These are phyloP conservation scores for Chamaea fasciata DNA, from an alignment of 2,113 vertebrate species.

Conservation along the genomic window DNA sequence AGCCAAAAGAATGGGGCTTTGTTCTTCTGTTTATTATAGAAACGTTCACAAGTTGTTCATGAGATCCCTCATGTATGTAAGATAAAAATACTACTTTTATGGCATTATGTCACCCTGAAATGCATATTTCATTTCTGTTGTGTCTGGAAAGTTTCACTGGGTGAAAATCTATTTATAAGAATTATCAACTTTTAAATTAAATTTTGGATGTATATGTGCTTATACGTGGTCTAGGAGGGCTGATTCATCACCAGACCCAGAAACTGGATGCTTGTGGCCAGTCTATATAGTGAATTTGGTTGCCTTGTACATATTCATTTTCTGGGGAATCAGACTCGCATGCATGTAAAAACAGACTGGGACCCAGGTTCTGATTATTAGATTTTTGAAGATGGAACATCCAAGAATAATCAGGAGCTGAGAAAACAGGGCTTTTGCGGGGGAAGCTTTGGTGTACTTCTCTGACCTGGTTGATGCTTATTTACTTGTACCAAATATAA, in stretches of 20 bases:
- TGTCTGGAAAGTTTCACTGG: neutral
- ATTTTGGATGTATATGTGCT: neutral
- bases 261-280: neutral
- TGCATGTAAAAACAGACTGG: neutral
- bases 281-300: neutral
- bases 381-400: neutral
- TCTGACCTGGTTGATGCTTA: neutral
- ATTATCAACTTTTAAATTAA: neutral
- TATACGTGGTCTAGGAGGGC: neutral
- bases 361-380: neutral
- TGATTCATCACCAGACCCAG: neutral
- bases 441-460: neutral
- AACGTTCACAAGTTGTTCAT: neutral
- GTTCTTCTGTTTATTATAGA: neutral
- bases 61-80: neutral
- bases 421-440: neutral
- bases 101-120: neutral
- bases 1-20: neutral
- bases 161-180: neutral
- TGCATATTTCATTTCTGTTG: neutral
- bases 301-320: neutral
- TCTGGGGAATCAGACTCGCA: neutral
- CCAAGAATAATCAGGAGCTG: neutral
- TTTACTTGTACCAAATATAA: neutral
- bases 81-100: neutral